A percentile compares a stretch with the other conserved stretches of the same genome.
phyloP scores from a whole-genome alignment of 2,888 invertebrate genomes.

The Amiota mariae region DNA sequence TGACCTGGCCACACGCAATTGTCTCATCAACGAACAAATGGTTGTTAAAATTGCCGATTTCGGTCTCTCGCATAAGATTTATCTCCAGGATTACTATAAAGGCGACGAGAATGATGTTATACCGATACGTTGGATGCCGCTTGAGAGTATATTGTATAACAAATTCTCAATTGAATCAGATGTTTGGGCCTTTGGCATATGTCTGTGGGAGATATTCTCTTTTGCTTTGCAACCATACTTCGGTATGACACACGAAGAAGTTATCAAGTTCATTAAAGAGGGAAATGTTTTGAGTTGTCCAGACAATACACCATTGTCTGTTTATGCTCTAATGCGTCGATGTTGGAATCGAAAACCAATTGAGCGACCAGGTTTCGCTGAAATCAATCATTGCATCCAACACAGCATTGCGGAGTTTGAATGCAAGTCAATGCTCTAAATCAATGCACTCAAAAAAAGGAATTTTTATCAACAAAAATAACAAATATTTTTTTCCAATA shows the following conservation, averaged over 20 bases:
- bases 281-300: conserved; percentile 93
- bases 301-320: conserved; percentile 88
- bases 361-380: conserved; percentile 89
- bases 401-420: conserved; percentile 76
- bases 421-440: conserved; percentile 70
- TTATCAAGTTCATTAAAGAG: conserved; percentile 93
- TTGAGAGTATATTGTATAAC: conserved; percentile 96
- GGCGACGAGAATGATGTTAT: conserved; percentile 96
- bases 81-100: conserved; percentile 95
- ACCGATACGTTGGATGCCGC: conserved; percentile 98
- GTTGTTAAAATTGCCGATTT: conserved; percentile 98
- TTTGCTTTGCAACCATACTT: conserved; percentile 97
- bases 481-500: not conserved
- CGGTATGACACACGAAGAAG: conserved; percentile 97
- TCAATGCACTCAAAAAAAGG: not conserved
- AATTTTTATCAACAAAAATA: conserved; percentile 12
- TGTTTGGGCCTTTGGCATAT: conserved; percentile 97
- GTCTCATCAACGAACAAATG: conserved; percentile 94
- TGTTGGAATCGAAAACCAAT: conserved; percentile 93
- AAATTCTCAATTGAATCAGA: conserved; percentile 97
- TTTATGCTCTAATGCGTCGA: conserved; percentile 93
- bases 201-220: conserved; percentile 97
- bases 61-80: conserved; percentile 95
- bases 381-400: conserved; percentile 85
- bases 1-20: conserved; percentile 95